phyloP scores from a whole-genome alignment of 2,888 invertebrate genomes.

The Xanthia togata region DNA sequence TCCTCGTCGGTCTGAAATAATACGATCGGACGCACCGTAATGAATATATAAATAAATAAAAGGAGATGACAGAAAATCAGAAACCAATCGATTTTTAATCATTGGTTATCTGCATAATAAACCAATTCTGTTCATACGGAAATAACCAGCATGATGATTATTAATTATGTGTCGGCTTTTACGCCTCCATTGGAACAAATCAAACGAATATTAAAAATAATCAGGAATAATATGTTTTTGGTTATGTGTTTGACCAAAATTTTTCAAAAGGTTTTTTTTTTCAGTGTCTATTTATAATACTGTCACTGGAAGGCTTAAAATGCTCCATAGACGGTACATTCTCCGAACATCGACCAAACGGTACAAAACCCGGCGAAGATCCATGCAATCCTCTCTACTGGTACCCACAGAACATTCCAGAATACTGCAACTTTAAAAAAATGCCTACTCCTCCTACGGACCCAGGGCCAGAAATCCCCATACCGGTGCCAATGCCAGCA shows the following conservation, averaged over 20 bases:
- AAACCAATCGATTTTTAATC: background rate
- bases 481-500: conserved; percentile 54
- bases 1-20: background rate
- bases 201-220: background rate
- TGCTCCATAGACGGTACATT: conserved; percentile 74
- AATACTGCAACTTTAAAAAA: conserved; percentile 65
- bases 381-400: conserved; percentile 84
- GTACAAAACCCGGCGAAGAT: conserved; percentile 66
- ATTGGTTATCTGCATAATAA: no score
- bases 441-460: conserved; percentile 31
- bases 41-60: background rate
- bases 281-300: conserved; percentile 67
- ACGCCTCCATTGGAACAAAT: background rate
- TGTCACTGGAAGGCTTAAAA: conserved; percentile 54
- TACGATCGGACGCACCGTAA: background rate
- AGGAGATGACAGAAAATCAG: no score
- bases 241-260: background rate
- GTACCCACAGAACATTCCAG: conserved; percentile 76
- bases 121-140: background rate
- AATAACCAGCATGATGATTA: background rate
- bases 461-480: conserved; percentile 48
- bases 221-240: background rate
- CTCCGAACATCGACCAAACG: conserved; percentile 18
- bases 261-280: conserved; percentile 43
- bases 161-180: background rate